phyloP scores from a whole-genome alignment of 2,797 vertebrate genomes.

The Cephalopachus bancanus region DNA sequence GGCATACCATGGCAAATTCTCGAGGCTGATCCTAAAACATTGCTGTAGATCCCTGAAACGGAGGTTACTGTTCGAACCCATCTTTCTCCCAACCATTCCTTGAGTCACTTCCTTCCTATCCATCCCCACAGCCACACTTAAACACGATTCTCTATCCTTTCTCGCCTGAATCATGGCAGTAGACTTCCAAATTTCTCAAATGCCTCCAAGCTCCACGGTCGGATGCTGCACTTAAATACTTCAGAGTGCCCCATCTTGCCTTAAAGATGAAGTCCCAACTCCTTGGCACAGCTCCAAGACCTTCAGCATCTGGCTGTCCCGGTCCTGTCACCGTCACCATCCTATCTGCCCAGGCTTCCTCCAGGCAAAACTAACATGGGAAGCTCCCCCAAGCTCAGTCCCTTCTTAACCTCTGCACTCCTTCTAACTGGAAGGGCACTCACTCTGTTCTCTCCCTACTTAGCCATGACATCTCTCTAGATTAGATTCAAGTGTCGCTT shows the following conservation, averaged over 20 bases:
- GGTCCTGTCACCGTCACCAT: neutral
- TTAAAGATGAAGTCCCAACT: neutral
- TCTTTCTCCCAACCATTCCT: neutral
- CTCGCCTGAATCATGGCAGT: neutral
- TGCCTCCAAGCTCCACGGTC: neutral
- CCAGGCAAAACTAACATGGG: neutral
- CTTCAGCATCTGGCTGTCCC: neutral
- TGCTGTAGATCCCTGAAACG: no score
- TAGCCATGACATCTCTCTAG: neutral
- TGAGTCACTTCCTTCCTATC: neutral
- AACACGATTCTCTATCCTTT: neutral
- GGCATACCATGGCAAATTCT: neutral
- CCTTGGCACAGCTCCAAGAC: neutral
- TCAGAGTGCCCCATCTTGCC: neutral
- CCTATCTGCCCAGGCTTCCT: neutral
- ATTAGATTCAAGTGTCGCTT: neutral
- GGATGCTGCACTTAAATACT: neutral
- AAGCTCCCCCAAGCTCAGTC: neutral
- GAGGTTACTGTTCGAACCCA: neutral
- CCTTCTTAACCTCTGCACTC: neutral
- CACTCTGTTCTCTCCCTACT: neutral
- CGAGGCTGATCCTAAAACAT: neutral
- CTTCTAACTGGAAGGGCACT: neutral
- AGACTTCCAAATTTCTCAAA: neutral
- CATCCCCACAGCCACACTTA: neutral